Base-by-base conservation (phyloP, 2,797 vertebrate species). In the Xenops minutus region DNA sequence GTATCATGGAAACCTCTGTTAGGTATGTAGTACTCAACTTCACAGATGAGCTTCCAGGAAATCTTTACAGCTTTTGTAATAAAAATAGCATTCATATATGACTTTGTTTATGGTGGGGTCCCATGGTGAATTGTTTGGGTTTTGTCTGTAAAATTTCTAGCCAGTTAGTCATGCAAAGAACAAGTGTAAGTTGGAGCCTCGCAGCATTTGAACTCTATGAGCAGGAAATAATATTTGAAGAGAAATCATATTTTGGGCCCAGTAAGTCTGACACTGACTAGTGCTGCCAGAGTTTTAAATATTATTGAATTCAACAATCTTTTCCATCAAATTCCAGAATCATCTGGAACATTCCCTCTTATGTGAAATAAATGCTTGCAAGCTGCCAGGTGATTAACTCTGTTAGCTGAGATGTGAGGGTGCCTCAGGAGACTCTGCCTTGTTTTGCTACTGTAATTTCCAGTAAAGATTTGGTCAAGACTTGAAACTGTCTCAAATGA, bases 361-460 rank as follows among this genome's bases (percentile, higher is more conserved):
- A 69, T 0, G 2, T 93, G 95, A 80, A 96, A 69, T 89, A 76
- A 88, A 88, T 43, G 64, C 49, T 78, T 56, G 61, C 63, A 66
- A 89, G 89, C 85, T 96, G 95, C 97, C 96, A 96, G 96, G 92
- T 96, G 95, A 96, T 96, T 96, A 96, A 96, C 87, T 63, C 43
- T 56, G 86, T 96, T 94, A 95, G 80, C 94, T 87, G 88, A 89
- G 81, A 96, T 94, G 88, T 89, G 88, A 90, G 89, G 17, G n/a
- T 66, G 73, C 87, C 96, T 93, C 95, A 16, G 72, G 95, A 93
- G 97, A 93, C 76, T 78, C 85, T 54, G 88, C 92, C 93, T 94
- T 96, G 92, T 96, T 97, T 96, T 95, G 97, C 96, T 97, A 96
- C 97, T 96, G 96, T 96, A 95, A 96, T 97, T 97, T 96, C 96